phyloP scores from a whole-genome alignment of 2,888 invertebrate genomes.

The Tipula vernalis region DNA sequence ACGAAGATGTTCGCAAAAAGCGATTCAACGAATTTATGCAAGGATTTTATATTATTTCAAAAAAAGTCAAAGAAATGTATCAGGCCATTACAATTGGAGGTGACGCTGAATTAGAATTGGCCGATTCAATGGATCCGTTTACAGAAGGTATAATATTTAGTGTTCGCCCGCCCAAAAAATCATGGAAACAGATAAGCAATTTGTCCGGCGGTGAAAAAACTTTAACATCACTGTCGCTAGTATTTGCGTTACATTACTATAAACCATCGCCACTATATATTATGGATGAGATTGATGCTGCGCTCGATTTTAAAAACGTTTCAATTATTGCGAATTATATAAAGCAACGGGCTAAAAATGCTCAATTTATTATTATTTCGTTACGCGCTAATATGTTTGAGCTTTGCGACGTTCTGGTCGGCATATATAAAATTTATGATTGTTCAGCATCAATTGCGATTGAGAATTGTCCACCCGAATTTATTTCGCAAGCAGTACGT shows the following conservation, averaged over 20 bases:
- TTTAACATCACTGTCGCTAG: conserved; percentile 84
- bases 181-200: conserved; percentile 97
- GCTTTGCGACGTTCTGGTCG: conserved; percentile 78
- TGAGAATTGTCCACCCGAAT: conserved; percentile 32
- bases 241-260: conserved; percentile 96
- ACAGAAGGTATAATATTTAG: conserved; percentile 92
- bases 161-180: conserved; percentile 94
- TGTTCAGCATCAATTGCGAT: conserved; percentile 70
- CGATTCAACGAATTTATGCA: conserved; percentile 69
- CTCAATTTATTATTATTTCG: conserved; percentile 97
- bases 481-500: background rate
- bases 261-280: conserved; percentile 96
- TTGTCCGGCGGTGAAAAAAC: conserved; percentile 98
- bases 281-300: conserved; percentile 99
- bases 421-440: conserved; percentile 90
- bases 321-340: conserved; percentile 97
- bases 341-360: conserved; percentile 92
- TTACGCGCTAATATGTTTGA: conserved; percentile 97
- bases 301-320: conserved; percentile 95
- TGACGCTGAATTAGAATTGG: conserved; percentile 90
- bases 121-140: conserved; percentile 92
- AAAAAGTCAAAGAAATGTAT: conserved; percentile 92
- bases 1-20: conserved; percentile 55
- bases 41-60: conserved; percentile 80
- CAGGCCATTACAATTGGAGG: conserved; percentile 97